Conservation (phyloP, 1,140 invertebrate species). For the Oncopeltus fasciatus region DNA sequence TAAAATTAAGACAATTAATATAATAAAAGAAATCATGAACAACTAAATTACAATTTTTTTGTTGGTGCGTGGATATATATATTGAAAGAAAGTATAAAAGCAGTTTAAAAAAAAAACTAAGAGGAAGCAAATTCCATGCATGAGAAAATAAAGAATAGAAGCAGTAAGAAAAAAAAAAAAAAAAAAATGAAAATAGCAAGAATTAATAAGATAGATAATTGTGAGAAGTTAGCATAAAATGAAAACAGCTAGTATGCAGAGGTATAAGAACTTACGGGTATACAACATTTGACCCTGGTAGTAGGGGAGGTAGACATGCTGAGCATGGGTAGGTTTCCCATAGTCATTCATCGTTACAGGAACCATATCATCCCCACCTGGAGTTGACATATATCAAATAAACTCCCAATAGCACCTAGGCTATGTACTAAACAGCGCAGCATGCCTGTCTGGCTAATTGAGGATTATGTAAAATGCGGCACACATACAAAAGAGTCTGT, state of each 20-base stretch:
- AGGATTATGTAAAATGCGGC: no score
- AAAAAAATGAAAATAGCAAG: not conserved
- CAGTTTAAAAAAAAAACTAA: not conserved
- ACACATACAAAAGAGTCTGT: no score
- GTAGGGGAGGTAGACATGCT: constrained; percentile 65
- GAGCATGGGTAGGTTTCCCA: constrained; percentile 53
- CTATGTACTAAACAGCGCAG: not conserved
- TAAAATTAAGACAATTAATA: no score
- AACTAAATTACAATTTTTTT: no score
- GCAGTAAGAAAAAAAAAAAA: not conserved
- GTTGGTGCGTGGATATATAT: no score
- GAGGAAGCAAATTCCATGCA: not conserved
- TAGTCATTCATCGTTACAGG: constrained; percentile 47
- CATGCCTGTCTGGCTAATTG: no score
- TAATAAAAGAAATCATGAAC: no score
- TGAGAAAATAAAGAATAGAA: not conserved
- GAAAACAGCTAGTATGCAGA: constrained; percentile 6
- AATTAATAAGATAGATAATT: not conserved
- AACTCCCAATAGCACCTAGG: not conserved
- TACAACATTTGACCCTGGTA: constrained; percentile 61
- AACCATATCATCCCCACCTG: constrained; percentile 52
- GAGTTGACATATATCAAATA: constrained; percentile 13
- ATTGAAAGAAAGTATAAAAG: no score
- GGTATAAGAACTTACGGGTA: constrained; percentile 50
- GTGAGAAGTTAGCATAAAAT: not conserved